Conservation (phyloP, 2,888 invertebrate species). For the Geotrupes spiniger region DNA sequence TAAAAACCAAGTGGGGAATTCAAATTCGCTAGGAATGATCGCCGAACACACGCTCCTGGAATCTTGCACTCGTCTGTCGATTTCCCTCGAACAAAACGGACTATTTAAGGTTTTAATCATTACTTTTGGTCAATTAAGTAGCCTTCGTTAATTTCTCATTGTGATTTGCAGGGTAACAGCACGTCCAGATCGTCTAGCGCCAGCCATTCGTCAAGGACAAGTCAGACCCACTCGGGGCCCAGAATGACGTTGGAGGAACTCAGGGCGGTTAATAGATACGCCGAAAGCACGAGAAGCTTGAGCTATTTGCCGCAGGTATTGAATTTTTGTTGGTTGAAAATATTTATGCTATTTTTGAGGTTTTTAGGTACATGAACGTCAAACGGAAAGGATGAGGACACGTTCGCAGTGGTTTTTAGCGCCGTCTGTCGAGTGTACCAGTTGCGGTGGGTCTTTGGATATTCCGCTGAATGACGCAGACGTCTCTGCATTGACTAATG, state of each 20-base stretch:
- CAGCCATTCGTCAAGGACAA: slow-evolving; percentile 67
- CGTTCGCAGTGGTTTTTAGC: slow-evolving; percentile 97
- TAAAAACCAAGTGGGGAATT: slow-evolving; percentile 57
- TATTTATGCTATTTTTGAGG: neutral
- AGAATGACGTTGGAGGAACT: slow-evolving; percentile 81
- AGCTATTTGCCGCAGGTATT: slow-evolving; percentile 85
- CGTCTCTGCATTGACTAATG: slow-evolving; percentile 46
- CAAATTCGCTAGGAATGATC: slow-evolving; percentile 73
- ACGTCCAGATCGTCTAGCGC: slow-evolving; percentile 70
- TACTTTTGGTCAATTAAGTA: slow-evolving; percentile 1
- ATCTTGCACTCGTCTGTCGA: slow-evolving; percentile 82
- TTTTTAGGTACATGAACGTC: slow-evolving; percentile 87
- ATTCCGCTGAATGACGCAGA: slow-evolving; percentile 49
- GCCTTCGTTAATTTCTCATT: neutral
- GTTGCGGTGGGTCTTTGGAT: slow-evolving; percentile 50
- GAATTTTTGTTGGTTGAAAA: slow-evolving; percentile 28
- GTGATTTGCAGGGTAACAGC: slow-evolving; percentile 45
- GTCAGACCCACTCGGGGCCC: slow-evolving; percentile 57
- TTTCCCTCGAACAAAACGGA: slow-evolving; percentile 81
- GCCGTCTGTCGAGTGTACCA: slow-evolving; percentile 56
- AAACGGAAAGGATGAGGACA: slow-evolving; percentile 94
- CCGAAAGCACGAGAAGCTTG: slow-evolving; percentile 87
- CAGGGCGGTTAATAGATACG: slow-evolving; percentile 83
- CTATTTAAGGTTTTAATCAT: slow-evolving; percentile 60
- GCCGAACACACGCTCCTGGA: slow-evolving; percentile 83